Conservation (phyloP, 2,113 vertebrate genomes). For the Callospermophilus lateralis region DNA sequence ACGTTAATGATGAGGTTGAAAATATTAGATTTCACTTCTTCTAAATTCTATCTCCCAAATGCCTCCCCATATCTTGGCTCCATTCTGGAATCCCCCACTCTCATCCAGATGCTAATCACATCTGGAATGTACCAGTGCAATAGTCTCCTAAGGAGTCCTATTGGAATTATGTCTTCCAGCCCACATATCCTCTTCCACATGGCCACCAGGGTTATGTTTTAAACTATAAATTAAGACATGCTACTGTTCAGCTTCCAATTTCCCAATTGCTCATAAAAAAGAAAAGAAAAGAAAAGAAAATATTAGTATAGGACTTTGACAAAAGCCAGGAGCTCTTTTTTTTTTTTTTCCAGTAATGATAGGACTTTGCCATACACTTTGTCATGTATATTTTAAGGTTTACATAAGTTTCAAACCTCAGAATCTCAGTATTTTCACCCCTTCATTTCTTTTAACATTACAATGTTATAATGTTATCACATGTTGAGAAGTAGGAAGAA, state of each 20-base stretch:
- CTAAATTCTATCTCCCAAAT: background rate
- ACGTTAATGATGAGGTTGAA: background rate
- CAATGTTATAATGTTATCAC: background rate
- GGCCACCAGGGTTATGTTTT: background rate
- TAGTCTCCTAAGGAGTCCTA: background rate
- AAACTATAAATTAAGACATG: background rate
- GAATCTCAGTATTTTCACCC: background rate
- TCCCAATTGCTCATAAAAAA: background rate
- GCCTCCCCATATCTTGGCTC: background rate
- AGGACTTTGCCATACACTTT: conserved; percentile 1
- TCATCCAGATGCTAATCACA: background rate
- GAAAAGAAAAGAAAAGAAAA: background rate
- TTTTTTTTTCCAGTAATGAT: background rate
- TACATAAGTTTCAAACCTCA: background rate
- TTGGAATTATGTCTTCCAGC: background rate
- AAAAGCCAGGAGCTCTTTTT: background rate
- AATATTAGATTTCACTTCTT: background rate
- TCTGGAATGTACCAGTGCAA: background rate
- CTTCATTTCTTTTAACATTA: background rate
- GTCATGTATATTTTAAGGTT: background rate
- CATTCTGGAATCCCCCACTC: background rate
- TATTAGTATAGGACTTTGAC: background rate
- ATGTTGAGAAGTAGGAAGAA: background rate
- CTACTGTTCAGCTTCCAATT: background rate
- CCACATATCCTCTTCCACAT: background rate